Conservation (phyloP, 2,113 vertebrate species). For the Platycercus adscitus region DNA sequence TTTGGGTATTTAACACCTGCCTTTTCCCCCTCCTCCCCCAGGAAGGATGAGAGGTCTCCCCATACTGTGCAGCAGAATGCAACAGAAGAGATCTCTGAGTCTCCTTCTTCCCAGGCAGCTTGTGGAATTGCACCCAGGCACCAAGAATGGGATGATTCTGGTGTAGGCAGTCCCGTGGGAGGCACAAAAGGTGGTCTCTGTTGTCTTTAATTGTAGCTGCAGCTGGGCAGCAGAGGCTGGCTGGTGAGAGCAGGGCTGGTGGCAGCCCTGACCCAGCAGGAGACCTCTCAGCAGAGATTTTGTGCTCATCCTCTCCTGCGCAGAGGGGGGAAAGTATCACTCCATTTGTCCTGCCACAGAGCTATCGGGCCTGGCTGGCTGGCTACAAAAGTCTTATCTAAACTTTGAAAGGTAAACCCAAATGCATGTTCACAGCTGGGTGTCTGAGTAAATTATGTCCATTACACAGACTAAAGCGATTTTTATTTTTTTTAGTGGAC, state of each 20-base stretch:
- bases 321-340: neutral
- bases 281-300: neutral
- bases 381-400: neutral
- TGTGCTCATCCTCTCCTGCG: neutral
- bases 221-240: neutral
- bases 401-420: neutral
- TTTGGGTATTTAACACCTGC: neutral
- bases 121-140: neutral
- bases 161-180: neutral
- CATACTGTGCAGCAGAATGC: neutral
- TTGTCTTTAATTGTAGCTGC: slow-evolving; percentile 34
- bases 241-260: neutral
- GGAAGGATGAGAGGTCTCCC: neutral
- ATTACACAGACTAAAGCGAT: neutral
- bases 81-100: neutral
- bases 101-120: neutral
- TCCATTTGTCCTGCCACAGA: neutral
- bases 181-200: slow-evolving; percentile 27
- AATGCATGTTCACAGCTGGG: neutral
- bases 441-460: neutral
- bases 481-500: neutral
- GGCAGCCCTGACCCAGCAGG: neutral
- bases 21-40: neutral
- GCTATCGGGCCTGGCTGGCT: neutral
- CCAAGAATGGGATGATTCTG: neutral